Evolutionary conservation across 2,888 invertebrate species (phyloP).

Genomic region (Drosophila setosimentum): DNA sequence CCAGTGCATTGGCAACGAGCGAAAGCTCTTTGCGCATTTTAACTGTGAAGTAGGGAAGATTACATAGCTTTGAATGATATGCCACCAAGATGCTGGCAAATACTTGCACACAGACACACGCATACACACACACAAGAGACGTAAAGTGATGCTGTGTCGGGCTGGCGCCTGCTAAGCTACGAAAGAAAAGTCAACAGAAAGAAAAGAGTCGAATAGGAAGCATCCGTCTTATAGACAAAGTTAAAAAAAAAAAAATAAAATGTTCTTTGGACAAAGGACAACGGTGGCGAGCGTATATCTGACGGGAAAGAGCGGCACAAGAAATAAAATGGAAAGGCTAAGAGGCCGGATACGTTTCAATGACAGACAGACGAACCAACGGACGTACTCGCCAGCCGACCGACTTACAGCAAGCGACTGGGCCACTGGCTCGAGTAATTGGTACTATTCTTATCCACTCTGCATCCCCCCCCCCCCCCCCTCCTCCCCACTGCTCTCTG

Average conservation of each 20-base stretch:
- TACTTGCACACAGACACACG: constrained; percentile 17
- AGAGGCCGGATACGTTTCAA: constrained; percentile 69
- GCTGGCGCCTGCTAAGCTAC: constrained; percentile 56
- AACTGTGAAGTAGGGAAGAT: constrained; percentile 77
- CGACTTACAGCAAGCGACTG: constrained; percentile 35
- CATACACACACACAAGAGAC: constrained; percentile 2
- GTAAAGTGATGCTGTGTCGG: constrained; percentile 13
- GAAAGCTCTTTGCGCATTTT: constrained; percentile 60
- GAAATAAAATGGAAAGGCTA: constrained; percentile 36
- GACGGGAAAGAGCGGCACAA: constrained; percentile 25
- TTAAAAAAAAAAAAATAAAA: constrained; percentile 26
- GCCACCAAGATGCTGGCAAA: constrained; percentile 59
- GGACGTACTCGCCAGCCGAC: background rate
- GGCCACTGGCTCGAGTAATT: constrained; percentile 75
- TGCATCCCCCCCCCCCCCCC: constrained; percentile 2
- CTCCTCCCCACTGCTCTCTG: background rate
- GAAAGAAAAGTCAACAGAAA: constrained; percentile 62
- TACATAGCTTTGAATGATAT: constrained; percentile 64
- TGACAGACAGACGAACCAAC: constrained; percentile 50
- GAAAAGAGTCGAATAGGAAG: constrained; percentile 62
- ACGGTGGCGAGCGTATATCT: constrained; percentile 16
- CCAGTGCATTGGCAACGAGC: constrained; percentile 28
- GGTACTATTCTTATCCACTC: constrained; percentile 38
- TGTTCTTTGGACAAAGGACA: constrained; percentile 15
- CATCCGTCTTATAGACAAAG: constrained; percentile 60